Conservation (phyloP, 92 coral and sea anemone species). For the Epizoanthus ramosus region DNA sequence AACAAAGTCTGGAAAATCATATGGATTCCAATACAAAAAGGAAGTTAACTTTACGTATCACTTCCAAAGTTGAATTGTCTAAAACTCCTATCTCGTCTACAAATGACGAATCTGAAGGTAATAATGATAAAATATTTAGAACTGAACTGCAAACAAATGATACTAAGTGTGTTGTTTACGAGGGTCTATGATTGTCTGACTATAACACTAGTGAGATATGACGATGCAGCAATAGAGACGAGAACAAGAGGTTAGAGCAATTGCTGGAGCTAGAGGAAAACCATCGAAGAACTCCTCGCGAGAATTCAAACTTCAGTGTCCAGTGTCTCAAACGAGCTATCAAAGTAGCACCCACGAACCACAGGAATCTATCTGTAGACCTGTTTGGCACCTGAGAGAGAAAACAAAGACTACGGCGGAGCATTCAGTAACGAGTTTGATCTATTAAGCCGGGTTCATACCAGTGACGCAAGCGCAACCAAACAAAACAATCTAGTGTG, state of each 20-base stretch:
- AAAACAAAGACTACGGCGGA: no score
- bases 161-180: background rate
- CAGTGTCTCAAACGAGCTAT: no score
- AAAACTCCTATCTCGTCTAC: background rate
- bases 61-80: background rate
- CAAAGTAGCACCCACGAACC: no score
- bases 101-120: background rate
- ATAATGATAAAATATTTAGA: background rate
- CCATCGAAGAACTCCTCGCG: conserved; percentile 58
- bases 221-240: background rate
- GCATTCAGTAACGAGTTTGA: no score
- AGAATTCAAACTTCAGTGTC: conserved; percentile 48
- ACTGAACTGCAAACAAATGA: conserved; percentile 4
- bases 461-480: no score
- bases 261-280: background rate
- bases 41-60: background rate
- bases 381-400: no score
- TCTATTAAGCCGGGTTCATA: no score
- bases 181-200: background rate
- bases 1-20: background rate
- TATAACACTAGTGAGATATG: background rate
- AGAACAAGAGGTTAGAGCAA: background rate
- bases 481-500: no score
- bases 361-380: no score
- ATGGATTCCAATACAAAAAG: background rate